Conservation (phyloP, 2,797 vertebrate genomes). For the Chanos chanos region DNA sequence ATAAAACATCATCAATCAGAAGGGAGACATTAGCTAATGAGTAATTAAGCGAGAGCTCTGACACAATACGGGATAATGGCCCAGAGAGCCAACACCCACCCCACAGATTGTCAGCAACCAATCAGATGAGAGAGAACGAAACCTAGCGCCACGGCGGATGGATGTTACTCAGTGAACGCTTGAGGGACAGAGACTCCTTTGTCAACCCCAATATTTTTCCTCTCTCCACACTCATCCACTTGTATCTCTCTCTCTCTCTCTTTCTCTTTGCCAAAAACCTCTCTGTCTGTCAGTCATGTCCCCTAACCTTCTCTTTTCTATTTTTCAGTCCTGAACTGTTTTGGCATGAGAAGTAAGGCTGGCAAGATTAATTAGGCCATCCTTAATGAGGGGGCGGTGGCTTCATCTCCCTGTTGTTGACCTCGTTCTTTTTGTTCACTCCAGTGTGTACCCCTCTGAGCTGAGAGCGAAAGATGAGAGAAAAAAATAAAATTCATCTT, state of each 20-base stretch:
- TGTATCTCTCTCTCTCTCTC: neutral
- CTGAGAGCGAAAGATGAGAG: constrained; percentile 10
- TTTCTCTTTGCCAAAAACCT: neutral
- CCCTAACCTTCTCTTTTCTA: neutral
- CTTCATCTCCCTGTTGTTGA: constrained; percentile 6
- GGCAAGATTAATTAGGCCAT: constrained; percentile 42
- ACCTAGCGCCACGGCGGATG: constrained; percentile 12
- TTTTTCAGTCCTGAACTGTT: constrained; percentile 9
- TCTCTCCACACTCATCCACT: constrained; percentile 10
- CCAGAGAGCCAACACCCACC: too few relatives aligned
- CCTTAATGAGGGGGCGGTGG: constrained; percentile 29
- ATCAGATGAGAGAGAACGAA: constrained; percentile 1
- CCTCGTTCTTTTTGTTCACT: constrained; percentile 37
- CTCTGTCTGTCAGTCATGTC: neutral
- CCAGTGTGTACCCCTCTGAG: neutral
- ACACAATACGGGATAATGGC: too few relatives aligned
- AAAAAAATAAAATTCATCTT: constrained; percentile 1
- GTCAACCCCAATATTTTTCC: constrained; percentile 7
- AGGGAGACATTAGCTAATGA: too few relatives aligned
- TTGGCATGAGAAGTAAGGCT: constrained; percentile 18
- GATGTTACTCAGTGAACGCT: constrained; percentile 26
- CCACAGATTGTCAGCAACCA: neutral
- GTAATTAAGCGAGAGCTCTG: too few relatives aligned
- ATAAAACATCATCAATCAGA: too few relatives aligned
- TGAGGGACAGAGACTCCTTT: neutral